Evolutionary conservation across 2,888 invertebrate genomes (phyloP).

Genomic region (Parelbella ahira): DNA sequence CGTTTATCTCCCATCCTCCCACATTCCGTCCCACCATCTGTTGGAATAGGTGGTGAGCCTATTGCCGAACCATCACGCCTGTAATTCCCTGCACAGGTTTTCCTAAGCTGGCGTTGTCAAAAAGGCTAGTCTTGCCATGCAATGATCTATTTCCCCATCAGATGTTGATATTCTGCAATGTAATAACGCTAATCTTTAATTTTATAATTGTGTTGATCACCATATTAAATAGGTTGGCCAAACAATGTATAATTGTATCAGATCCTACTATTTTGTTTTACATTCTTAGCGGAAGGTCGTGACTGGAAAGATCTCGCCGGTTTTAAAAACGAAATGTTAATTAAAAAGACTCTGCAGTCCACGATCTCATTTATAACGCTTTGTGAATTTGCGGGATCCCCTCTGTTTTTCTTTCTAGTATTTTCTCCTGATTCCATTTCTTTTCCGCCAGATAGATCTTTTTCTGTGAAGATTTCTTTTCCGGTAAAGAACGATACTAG

Average conservation of each 20-base stretch:
- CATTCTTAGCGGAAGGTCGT: constrained; percentile 11
- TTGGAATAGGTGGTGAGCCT: too few relatives aligned
- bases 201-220: too few relatives aligned
- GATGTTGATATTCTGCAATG: too few relatives aligned
- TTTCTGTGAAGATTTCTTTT: constrained; percentile 18
- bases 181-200: too few relatives aligned
- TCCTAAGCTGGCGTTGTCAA: too few relatives aligned
- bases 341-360: constrained; percentile 43
- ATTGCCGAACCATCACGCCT: too few relatives aligned
- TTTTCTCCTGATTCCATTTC: constrained; percentile 13
- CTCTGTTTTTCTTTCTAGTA: constrained; percentile 17
- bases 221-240: too few relatives aligned
- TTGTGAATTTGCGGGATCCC: constrained; percentile 35
- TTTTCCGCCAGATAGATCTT: constrained; percentile 13
- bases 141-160: too few relatives aligned
- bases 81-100: too few relatives aligned
- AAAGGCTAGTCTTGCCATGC: too few relatives aligned
- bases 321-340: constrained; percentile 52
- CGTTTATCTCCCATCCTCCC: too few relatives aligned
- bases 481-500: constrained; percentile 14
- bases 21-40: too few relatives aligned
- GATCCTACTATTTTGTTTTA: constrained; percentile 4
- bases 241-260: constrained; percentile 1
- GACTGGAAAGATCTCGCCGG: constrained; percentile 33
- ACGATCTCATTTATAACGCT: constrained; percentile 45